Evolutionary conservation across 2,113 vertebrate species (phyloP), one percentile per base, ranked within the genome.

Genomic region (Archilochus colubris): DNA sequence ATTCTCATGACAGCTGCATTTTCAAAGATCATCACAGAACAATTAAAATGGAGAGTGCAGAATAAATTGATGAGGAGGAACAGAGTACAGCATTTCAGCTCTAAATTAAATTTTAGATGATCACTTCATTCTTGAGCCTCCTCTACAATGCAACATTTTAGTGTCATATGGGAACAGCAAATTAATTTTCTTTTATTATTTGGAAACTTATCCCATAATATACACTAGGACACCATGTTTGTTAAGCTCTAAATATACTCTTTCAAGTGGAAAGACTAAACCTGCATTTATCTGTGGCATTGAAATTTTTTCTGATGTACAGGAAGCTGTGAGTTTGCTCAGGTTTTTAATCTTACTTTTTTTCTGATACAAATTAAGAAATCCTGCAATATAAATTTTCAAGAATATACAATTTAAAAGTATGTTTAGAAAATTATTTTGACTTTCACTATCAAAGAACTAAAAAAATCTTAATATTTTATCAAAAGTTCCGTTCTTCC

Each of bases 171-270:
- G 62, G 53, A 90, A 70, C 10, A 64, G 19, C 33, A 74, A 90
- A 30, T 44, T 62, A 54, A 84, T 88, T 92, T 72, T 87, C 64
- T 88, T 33, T 46, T 84, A 50, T 92, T 91, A 84, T 61, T 73
- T 46, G 16, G 25, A 62, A 87, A 84, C 24, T 64, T 90, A 74
- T 64, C 44, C 70, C 7, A 38, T 63, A 88, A 78, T 38, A 82
- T 27, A 57, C 40, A 69, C 50, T 61, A 78, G 66, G 36, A 88
- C 38, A 79, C 20, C 21, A 46, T 1, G 1, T 54, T 88, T 53
- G 63, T 86, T 90, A 69, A 64, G 31, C 11, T 75, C 44, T 78
- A 88, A 67, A 50, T 43, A 59, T 28, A 33, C 18, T n/a, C 18
- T 77, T n/a, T 16, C 58, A 85, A 80, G 14, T 14, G 14, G 53